Percentiles rank a stretch among this genome's conserved stretches.
phyloP scores from a whole-genome alignment of 2,113 vertebrate species.

The Mastomys coucha region DNA sequence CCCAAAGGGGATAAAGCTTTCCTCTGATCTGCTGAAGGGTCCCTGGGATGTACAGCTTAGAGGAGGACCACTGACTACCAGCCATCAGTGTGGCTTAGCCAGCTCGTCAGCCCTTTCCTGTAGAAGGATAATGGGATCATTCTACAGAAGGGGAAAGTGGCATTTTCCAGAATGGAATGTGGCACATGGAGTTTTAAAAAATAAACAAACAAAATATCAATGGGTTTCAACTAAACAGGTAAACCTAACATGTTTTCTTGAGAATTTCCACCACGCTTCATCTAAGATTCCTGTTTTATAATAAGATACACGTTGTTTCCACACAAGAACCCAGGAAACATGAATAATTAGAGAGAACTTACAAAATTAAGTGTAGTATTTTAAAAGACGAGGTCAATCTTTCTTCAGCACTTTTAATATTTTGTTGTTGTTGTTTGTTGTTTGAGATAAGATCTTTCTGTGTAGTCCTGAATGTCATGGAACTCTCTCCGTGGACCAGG shows the following conservation, averaged over 20 bases:
- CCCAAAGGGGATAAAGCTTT: not conserved
- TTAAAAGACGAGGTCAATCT: not conserved
- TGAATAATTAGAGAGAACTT: not conserved
- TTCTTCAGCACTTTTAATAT: not conserved
- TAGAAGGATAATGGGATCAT: not conserved
- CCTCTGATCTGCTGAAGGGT: not conserved
- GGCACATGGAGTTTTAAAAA: not conserved
- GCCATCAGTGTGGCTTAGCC: not conserved
- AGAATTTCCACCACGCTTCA: not conserved
- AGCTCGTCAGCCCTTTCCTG: not conserved
- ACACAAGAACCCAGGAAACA: not conserved
- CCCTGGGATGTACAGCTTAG: not conserved
- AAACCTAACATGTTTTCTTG: not conserved
- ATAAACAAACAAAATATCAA: not conserved
- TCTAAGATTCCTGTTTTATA: not conserved
- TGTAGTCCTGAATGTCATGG: not conserved
- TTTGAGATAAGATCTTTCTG: not conserved
- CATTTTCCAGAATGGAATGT: not conserved
- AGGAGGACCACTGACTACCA: rapidly evolving
- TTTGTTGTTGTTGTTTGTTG: not conserved
- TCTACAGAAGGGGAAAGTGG: not conserved
- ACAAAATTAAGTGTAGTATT: not conserved
- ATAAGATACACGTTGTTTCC: not conserved
- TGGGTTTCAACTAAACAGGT: not conserved
- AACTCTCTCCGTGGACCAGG: not conserved